phyloP scores from a whole-genome alignment of 2,797 vertebrate genomes.

The Eremophila alpestris region DNA sequence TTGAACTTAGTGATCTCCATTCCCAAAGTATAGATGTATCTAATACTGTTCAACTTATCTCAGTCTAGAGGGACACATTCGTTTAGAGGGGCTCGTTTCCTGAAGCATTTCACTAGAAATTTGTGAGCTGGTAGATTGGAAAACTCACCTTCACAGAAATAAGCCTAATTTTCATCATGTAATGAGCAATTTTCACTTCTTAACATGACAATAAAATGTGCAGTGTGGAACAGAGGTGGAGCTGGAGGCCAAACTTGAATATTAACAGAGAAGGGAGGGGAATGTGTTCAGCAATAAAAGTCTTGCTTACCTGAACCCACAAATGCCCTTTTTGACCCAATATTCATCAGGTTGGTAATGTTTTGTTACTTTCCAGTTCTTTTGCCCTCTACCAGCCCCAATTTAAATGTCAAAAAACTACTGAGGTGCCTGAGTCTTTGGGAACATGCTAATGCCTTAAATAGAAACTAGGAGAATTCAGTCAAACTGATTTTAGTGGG shows the following conservation, averaged over 20 bases:
- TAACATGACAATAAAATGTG: not conserved
- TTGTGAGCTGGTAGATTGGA: not conserved
- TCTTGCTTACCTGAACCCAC: not conserved
- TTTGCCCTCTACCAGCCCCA: not conserved
- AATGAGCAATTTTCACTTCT: not conserved
- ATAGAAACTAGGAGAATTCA: not conserved
- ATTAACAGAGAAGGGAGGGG: not conserved
- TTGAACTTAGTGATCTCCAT: slow-evolving; percentile 46
- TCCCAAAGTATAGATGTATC: slow-evolving; percentile 27
- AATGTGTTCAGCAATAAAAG: not conserved
- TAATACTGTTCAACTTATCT: slow-evolving; percentile 46
- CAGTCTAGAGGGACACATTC: slow-evolving; percentile 45
- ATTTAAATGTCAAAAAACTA: not conserved
- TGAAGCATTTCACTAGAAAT: slow-evolving; percentile 14
- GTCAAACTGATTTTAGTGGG: not conserved
- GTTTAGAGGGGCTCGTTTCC: not conserved
- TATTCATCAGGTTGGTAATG: not conserved
- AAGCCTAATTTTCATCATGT: not conserved
- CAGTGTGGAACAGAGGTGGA: not conserved
- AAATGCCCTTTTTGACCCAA: not conserved
- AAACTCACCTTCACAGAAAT: slow-evolving; percentile 9
- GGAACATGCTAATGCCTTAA: not conserved
- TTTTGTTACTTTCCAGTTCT: not conserved
- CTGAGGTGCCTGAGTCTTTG: not conserved
- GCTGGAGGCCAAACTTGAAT: not conserved